A percentile compares a stretch with the other conserved stretches of the same genome.
phyloP scores from a whole-genome alignment of 2,888 invertebrate species.

The Clunio marinus region DNA sequence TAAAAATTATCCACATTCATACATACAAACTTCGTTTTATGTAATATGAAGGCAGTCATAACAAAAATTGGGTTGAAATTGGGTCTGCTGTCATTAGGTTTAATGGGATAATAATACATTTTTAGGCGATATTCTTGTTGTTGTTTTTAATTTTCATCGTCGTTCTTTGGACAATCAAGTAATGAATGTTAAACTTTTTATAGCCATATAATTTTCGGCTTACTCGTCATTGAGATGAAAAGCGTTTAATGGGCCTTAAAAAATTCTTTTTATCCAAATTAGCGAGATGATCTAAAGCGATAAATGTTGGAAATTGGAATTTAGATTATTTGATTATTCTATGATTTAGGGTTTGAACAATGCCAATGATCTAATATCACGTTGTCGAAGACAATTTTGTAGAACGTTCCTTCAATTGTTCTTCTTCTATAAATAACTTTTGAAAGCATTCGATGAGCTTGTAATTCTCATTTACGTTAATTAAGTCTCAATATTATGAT shows the following conservation, averaged over 20 bases:
- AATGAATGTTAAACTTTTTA: conserved; percentile 38
- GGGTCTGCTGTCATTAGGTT: conserved; percentile 36
- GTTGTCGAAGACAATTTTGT: background rate
- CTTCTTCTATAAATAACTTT: background rate
- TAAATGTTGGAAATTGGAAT: background rate
- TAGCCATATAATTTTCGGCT: conserved; percentile 30
- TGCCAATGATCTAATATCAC: too few species aligned
- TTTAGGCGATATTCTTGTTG: conserved; percentile 7
- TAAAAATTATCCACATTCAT: conserved; percentile 10
- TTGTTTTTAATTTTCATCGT: background rate
- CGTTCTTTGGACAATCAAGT: conserved; percentile 30
- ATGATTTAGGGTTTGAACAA: too few species aligned
- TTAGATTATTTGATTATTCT: too few species aligned
- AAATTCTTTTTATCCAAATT: conserved; percentile 26
- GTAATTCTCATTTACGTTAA: conserved; percentile 22
- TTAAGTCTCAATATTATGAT: conserved; percentile 36
- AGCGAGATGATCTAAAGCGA: conserved; percentile 3
- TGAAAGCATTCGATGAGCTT: background rate
- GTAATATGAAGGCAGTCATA: background rate
- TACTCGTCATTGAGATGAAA: background rate
- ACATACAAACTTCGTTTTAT: too few species aligned
- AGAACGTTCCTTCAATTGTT: background rate
- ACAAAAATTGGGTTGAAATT: conserved; percentile 33
- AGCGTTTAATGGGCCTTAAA: conserved; percentile 29
- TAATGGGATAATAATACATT: conserved; percentile 39